phyloP scores from a whole-genome alignment of 2,797 vertebrate genomes.

The Diplodus puntazzo region DNA sequence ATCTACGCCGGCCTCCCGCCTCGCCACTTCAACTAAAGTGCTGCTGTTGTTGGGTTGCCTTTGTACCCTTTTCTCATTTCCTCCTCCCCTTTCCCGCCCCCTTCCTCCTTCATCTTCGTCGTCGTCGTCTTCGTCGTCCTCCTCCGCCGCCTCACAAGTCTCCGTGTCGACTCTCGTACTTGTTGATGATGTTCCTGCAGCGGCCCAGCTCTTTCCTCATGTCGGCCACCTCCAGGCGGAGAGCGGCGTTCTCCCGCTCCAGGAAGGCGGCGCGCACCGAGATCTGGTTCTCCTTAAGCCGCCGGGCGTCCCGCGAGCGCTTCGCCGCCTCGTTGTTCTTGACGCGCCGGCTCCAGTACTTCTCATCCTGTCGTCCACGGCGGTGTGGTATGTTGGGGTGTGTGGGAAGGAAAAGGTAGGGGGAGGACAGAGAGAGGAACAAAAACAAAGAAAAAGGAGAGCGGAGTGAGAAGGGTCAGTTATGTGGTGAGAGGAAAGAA shows the following conservation, averaged over 20 bases:
- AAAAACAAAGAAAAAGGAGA: slow-evolving; percentile 7
- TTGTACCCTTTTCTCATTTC: slow-evolving; percentile 63
- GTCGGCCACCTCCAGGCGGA: slow-evolving; percentile 92
- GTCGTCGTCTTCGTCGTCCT: background rate
- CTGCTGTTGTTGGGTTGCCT: slow-evolving; percentile 74
- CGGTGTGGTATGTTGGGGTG: slow-evolving; percentile 63
- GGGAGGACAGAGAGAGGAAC: slow-evolving; percentile 14
- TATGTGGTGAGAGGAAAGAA: slow-evolving; percentile 43
- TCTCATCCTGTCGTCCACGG: slow-evolving; percentile 87
- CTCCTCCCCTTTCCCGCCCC: slow-evolving; percentile 4
- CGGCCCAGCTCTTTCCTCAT: slow-evolving; percentile 93
- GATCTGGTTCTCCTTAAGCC: slow-evolving; percentile 97
- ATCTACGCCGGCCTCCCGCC: slow-evolving; percentile 60
- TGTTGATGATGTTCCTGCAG: slow-evolving; percentile 90
- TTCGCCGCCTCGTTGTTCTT: slow-evolving; percentile 95
- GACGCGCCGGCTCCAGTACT: slow-evolving; percentile 92
- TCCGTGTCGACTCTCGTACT: slow-evolving; percentile 92
- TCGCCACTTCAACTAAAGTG: slow-evolving; percentile 78
- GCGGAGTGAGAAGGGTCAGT: slow-evolving; percentile 65
- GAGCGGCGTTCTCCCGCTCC: slow-evolving; percentile 91
- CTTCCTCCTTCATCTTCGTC: background rate
- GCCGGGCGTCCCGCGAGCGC: slow-evolving; percentile 91
- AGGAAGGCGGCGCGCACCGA: slow-evolving; percentile 94
- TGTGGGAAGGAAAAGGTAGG: slow-evolving; percentile 44
- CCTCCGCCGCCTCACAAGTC: slow-evolving; percentile 84